Base-by-base conservation (phyloP, 2,113 vertebrate species). In the Pelobates fuscus region DNA sequence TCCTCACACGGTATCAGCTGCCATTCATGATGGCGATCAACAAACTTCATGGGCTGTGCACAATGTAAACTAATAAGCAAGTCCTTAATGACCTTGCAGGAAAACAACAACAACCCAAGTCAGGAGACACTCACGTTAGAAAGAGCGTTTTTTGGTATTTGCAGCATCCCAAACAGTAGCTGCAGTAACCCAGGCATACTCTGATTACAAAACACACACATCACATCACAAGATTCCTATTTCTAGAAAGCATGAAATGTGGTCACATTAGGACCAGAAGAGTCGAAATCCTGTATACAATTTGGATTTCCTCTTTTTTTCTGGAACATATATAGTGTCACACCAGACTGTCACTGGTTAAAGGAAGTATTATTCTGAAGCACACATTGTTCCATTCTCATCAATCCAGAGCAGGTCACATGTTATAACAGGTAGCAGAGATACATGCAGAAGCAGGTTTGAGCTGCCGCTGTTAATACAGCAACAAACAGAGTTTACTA, bases 201-300 rank as follows among this genome's bases (percentile, higher is more conserved):
- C 3, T 2, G 30, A 8, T 25, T 43, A 60, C 29, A 65, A 32
- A 41, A 44, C 52, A 59, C 66, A 59, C 63, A 67, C 6, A 67
- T 75, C 72, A 75, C 72, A 65, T 75, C 72, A 75, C 72, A 65
- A 55, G 63, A 37, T 11, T 67, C 52, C 72, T 75, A 75, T 75
- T 67, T 75, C 66, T 46, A 54, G 54, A 15, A 66, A 46, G 52
- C 14, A 8, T 59, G 46, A 5, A 43, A 43, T 8, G 8, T 15
- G 23, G 30, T 74, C 25, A 25, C 43, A 15, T 37, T 26, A 41
- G 21, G 46, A 27, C 5, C 8, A 27, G 41, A 71, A 46, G 18
- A 27, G n/a, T n/a, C 55, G 12, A 11, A 18, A 71, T 20, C 37
- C 37, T 41, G 7, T 12, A 41, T 41, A 7, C 5, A 41, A 5